phyloP scores from a whole-genome alignment of 35 echinoderm and acorn worm genomes.

The Anneissia japonica region DNA sequence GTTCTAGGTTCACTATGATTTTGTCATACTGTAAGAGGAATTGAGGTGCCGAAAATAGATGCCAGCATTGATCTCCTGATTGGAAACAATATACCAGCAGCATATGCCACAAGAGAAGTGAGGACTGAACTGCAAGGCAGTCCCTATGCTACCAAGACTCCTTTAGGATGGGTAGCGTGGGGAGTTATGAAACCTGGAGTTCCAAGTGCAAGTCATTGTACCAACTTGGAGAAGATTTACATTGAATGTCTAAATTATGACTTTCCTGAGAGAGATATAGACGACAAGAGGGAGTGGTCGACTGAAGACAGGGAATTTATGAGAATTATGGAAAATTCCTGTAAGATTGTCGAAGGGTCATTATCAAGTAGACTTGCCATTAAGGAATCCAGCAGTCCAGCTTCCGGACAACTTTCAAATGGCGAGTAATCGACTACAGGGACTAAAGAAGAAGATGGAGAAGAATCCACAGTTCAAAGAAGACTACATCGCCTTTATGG shows the following conservation, averaged over 20 bases:
- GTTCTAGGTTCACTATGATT: too few relatives aligned
- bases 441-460: conserved; percentile 33
- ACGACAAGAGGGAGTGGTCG: conserved; percentile 46
- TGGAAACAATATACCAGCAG: conserved; percentile 57
- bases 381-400: conserved; percentile 28
- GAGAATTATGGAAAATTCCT: conserved; percentile 39
- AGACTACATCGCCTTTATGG: conserved; percentile 37
- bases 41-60: conserved; percentile 23
- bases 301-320: conserved; percentile 52
- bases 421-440: conserved; percentile 31
- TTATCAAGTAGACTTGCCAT: too few relatives aligned
- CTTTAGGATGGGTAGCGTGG: conserved; percentile 37
- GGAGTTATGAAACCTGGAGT: neutral
- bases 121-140: conserved; percentile 31
- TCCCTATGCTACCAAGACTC: conserved; percentile 32
- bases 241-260: conserved; percentile 30
- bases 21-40: too few relatives aligned
- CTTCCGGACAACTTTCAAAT: conserved; percentile 54
- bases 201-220: neutral
- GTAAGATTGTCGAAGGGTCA: conserved; percentile 28
- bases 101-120: conserved; percentile 20
- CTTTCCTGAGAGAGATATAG: conserved; percentile 40
- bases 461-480: conserved; percentile 13
- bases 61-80: conserved; percentile 45
- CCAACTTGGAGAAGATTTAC: neutral